phyloP scores from a whole-genome alignment of 2,888 invertebrate species.

The Spodoptera littoralis region DNA sequence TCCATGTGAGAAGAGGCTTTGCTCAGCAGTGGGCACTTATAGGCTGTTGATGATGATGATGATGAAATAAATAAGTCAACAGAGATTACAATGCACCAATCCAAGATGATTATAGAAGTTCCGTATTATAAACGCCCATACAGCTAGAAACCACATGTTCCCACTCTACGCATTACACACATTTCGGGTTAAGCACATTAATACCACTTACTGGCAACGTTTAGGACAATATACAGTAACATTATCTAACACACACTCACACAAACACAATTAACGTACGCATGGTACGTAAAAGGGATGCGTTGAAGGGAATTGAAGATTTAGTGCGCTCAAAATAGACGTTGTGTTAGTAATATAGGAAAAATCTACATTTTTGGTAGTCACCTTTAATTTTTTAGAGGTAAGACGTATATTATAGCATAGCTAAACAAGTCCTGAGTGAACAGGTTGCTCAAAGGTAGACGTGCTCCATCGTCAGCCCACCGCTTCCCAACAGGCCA shows the following conservation, averaged over 20 bases:
- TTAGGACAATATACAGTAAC: conserved; percentile 17
- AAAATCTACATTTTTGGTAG: too few species aligned
- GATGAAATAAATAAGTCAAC: too few species aligned
- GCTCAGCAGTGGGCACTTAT: too few species aligned
- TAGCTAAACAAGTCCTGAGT: too few species aligned
- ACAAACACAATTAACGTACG: conserved; percentile 33
- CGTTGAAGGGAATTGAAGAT: neutral
- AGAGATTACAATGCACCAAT: neutral
- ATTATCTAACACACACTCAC: conserved; percentile 12
- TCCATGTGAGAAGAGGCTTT: too few species aligned
- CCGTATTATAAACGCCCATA: neutral
- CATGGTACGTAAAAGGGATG: conserved; percentile 1
- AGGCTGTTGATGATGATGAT: too few species aligned
- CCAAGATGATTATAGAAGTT: neutral
- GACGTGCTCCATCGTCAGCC: too few species aligned
- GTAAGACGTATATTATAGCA: too few species aligned
- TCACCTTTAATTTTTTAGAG: too few species aligned
- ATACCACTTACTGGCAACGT: conserved; percentile 27
- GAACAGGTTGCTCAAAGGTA: too few species aligned
- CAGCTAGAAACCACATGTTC: conserved; percentile 16
- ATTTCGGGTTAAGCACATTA: conserved; percentile 34
- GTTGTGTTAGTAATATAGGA: too few species aligned
- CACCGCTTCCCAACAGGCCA: too few species aligned
- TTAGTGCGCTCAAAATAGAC: neutral
- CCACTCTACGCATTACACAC: conserved; percentile 34